Conservation (phyloP, 2,888 invertebrate genomes). For the Slavum lentiscoides region DNA sequence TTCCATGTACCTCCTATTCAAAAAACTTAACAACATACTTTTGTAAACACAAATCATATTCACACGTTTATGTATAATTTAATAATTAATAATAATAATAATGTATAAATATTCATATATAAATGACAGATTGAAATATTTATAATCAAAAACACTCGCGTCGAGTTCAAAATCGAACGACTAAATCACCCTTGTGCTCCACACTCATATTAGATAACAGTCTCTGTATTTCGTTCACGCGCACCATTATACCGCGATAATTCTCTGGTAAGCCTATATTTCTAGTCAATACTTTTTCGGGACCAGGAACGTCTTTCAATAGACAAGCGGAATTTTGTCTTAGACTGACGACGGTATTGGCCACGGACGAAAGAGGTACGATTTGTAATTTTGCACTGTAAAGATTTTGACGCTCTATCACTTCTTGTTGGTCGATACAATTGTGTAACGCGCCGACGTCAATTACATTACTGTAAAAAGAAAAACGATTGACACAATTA, state of each 20-base stretch:
- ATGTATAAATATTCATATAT: conserved; percentile 52
- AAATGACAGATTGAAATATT: conserved; percentile 31
- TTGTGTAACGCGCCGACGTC: conserved; percentile 92
- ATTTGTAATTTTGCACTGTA: conserved; percentile 58
- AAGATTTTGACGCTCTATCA: conserved; percentile 77
- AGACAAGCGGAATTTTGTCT: conserved; percentile 60
- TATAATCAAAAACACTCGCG: conserved; percentile 15
- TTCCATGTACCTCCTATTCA: conserved; percentile 61
- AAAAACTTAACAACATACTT: conserved; percentile 22
- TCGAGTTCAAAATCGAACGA: conserved; percentile 33
- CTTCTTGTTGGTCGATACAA: conserved; percentile 85
- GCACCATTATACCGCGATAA: conserved; percentile 31
- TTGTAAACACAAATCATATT: conserved; percentile 21
- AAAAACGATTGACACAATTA: background rate
- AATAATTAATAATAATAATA: conserved; percentile 49
- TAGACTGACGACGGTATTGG: conserved; percentile 55
- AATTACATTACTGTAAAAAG: conserved; percentile 76
- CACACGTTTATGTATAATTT: conserved; percentile 34
- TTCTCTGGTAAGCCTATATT: conserved; percentile 42
- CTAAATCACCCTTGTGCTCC: conserved; percentile 49
- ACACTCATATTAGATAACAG: conserved; percentile 39
- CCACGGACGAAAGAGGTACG: conserved; percentile 53
- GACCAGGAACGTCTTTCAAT: conserved; percentile 74
- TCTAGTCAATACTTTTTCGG: conserved; percentile 68
- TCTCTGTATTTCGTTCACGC: conserved; percentile 41